phyloP scores from a whole-genome alignment of 1,140 invertebrate species.

The Meloidogyne floridensis region DNA sequence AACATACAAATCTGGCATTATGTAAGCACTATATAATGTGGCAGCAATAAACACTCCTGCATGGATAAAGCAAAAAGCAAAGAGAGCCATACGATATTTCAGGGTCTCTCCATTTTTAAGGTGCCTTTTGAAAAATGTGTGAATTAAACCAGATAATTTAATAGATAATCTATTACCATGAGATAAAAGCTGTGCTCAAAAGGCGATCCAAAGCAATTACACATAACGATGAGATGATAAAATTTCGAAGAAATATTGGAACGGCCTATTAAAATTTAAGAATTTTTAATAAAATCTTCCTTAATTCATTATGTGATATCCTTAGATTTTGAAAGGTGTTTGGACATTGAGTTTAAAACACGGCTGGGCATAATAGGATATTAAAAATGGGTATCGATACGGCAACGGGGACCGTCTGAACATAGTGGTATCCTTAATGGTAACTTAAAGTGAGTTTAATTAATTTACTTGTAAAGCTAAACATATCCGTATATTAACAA shows the following conservation, averaged over 20 bases:
- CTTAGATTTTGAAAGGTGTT: too few species aligned
- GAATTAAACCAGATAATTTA: background rate
- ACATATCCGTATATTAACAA: background rate
- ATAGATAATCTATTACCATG: background rate
- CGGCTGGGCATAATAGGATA: too few species aligned
- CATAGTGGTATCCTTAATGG: too few species aligned
- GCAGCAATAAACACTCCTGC: background rate
- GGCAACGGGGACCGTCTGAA: too few species aligned
- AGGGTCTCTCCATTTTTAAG: background rate
- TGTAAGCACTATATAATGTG: background rate
- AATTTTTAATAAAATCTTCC: background rate
- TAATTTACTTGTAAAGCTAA: background rate
- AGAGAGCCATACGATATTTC: background rate
- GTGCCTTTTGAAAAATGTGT: background rate
- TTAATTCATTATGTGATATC: too few species aligned
- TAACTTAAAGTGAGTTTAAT: background rate
- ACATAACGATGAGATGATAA: background rate
- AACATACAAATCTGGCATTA: background rate
- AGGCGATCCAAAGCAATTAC: background rate
- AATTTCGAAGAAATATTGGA: background rate
- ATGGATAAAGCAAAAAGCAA: background rate
- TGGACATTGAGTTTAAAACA: too few species aligned
- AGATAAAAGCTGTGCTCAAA: background rate
- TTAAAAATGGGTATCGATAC: too few species aligned
- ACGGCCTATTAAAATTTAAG: background rate